These are phyloP conservation scores for Lasiurus cinereus DNA, from an alignment of 2,113 vertebrate species.

Conservation along the genomic window DNA sequence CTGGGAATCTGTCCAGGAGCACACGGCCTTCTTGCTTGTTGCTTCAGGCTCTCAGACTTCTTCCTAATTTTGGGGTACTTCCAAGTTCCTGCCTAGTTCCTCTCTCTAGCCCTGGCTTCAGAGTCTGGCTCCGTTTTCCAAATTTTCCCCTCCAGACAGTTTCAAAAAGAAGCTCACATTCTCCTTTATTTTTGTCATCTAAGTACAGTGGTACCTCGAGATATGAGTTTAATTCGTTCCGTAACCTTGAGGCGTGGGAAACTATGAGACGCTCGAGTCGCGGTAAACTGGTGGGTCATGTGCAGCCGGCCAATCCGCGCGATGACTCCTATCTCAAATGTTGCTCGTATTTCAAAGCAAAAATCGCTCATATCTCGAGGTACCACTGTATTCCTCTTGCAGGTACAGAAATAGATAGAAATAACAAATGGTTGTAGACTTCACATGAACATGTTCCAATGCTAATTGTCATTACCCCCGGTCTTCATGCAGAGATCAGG, in stretches of 20 bases:
- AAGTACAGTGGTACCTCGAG: neutral
- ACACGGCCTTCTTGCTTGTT: slow-evolving; percentile 76
- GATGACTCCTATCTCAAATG: too few species aligned
- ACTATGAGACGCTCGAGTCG: too few species aligned
- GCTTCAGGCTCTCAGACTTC: slow-evolving; percentile 69
- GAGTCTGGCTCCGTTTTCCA: slow-evolving; percentile 67
- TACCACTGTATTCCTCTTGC: neutral
- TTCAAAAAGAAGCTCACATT: slow-evolving; percentile 62
- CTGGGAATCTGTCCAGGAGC: slow-evolving; percentile 77
- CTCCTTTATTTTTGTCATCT: neutral
- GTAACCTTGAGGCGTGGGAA: too few species aligned
- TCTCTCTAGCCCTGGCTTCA: slow-evolving; percentile 61
- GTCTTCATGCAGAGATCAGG: slow-evolving; percentile 45
- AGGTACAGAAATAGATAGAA: slow-evolving; percentile 36
- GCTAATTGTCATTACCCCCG: slow-evolving; percentile 3
- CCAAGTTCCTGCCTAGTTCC: slow-evolving; percentile 72
- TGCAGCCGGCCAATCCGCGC: too few species aligned
- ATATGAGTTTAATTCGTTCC: too few species aligned
- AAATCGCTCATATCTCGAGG: too few species aligned
- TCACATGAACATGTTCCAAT: slow-evolving; percentile 46
- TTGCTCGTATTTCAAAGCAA: too few species aligned
- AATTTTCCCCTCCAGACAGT: slow-evolving; percentile 43
- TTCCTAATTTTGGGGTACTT: slow-evolving; percentile 67
- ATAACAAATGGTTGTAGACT: slow-evolving; percentile 58
- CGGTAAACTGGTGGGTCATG: too few species aligned